Conservation (phyloP, 2,888 invertebrate genomes). For the Sussaba pulchella region DNA sequence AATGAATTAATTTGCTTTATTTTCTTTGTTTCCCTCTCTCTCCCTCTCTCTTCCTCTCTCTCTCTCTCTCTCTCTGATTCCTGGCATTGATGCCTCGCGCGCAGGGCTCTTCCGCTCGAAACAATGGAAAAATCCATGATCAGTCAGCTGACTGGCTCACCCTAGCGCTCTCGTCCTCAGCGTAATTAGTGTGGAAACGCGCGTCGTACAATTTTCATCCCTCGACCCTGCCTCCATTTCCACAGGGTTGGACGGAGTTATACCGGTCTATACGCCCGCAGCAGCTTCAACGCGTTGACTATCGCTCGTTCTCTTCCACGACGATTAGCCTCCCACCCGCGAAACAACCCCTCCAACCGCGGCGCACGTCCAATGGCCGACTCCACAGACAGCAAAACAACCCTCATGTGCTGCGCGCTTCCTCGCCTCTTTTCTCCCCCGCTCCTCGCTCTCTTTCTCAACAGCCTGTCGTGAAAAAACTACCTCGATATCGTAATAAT, state of each 20-base stretch:
- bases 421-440: conserved; percentile 1
- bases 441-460: not conserved
- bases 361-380: conserved; percentile 59
- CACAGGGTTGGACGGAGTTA: not conserved
- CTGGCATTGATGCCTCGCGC: conserved; percentile 6
- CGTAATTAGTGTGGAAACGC: conserved; percentile 51
- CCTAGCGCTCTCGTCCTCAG: conserved; percentile 2
- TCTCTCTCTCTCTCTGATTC: conserved; percentile 1
- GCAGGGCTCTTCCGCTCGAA: not conserved
- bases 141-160: conserved; percentile 2
- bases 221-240: not conserved
- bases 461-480: not conserved
- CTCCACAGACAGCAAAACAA: conserved; percentile 60
- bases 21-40: not conserved
- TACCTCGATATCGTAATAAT: conserved; percentile 7
- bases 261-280: not conserved
- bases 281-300: conserved; percentile 22
- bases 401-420: conserved; percentile 53
- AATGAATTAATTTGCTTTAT: not conserved
- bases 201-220: conserved; percentile 36
- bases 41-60: not conserved
- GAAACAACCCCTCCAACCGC: conserved; percentile 21
- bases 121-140: conserved; percentile 31
- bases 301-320: conserved; percentile 17
- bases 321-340: conserved; percentile 18